A percentile compares a stretch with the other conserved stretches of the same genome.
Conservation (phyloP, 2,888 invertebrate species). For the Scaptomyza parva region DNA sequence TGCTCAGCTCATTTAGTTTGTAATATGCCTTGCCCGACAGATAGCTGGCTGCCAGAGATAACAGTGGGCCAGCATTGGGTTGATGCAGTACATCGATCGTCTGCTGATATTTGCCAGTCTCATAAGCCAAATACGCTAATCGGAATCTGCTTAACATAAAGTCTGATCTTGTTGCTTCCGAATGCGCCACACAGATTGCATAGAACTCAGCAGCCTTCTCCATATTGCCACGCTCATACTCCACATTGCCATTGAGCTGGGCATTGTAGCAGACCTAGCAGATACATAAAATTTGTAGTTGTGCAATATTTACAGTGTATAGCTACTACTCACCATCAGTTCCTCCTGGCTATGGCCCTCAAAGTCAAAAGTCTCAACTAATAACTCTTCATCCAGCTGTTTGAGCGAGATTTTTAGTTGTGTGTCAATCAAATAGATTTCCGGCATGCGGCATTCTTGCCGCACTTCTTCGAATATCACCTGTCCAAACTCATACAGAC, state of each 20-base stretch:
- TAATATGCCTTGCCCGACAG: conserved; percentile 69
- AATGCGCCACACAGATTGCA: conserved; percentile 8
- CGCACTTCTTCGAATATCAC: conserved; percentile 62
- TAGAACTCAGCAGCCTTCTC: conserved; percentile 56
- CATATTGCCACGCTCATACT: conserved; percentile 49
- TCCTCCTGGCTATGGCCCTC: conserved; percentile 5
- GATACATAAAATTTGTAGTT: not conserved
- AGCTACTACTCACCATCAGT: conserved; percentile 30
- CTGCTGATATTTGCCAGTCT: conserved; percentile 34
- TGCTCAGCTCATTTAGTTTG: conserved; percentile 42
- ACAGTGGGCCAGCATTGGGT: conserved; percentile 1
- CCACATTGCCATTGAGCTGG: conserved; percentile 75
- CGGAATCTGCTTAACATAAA: conserved; percentile 59
- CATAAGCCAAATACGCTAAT: conserved; percentile 55
- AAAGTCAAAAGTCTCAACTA: conserved; percentile 8
- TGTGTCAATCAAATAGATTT: conserved; percentile 65
- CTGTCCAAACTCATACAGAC: conserved; percentile 73
- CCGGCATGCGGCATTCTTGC: conserved; percentile 44
- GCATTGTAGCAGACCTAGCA: conserved; percentile 41
- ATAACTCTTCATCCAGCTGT: conserved; percentile 33
- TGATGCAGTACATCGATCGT: conserved; percentile 39
- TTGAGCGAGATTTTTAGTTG: conserved; percentile 61
- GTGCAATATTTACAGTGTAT: not conserved
- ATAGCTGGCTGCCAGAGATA: conserved; percentile 34
- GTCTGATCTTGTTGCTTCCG: not conserved